Evolutionary conservation across 2,797 vertebrate genomes (phyloP).

Genomic region (Prionace glauca): DNA sequence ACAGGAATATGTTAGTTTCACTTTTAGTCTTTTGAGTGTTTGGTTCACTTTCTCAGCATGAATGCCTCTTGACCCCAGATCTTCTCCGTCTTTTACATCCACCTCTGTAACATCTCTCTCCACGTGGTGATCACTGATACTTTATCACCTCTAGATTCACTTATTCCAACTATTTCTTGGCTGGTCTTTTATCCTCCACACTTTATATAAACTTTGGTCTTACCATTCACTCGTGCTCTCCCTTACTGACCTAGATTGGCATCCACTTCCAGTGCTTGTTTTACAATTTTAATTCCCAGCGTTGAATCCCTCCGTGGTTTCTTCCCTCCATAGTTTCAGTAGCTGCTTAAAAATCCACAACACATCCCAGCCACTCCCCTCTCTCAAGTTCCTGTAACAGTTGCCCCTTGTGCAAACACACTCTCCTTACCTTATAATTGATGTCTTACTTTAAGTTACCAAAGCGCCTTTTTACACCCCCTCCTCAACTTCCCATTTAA

Average conservation of each 20-base stretch:
- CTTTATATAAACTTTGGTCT: background rate
- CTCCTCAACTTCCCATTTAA: background rate
- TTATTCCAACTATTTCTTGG: background rate
- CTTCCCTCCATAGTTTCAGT: background rate
- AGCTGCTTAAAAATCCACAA: background rate
- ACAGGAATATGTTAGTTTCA: background rate
- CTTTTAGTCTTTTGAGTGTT: background rate
- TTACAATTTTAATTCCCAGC: background rate
- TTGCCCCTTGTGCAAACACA: background rate
- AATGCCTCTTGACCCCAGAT: too few relatives aligned
- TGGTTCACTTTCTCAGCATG: background rate
- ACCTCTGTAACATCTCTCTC: background rate
- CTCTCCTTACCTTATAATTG: background rate
- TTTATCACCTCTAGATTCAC: background rate
- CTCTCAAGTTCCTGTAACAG: background rate
- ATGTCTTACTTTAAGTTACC: background rate
- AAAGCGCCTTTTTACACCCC: background rate
- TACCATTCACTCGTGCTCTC: background rate
- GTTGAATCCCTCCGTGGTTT: background rate
- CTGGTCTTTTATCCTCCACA: background rate
- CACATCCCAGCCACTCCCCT: background rate
- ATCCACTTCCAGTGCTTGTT: background rate
- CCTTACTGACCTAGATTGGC: background rate
- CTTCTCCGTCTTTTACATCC: background rate
- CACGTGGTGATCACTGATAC: background rate